Evolutionary conservation across 2,113 vertebrate genomes (phyloP), one percentile per base, ranked within the genome.

Genomic region (Nothobranchius kuhntae): DNA sequence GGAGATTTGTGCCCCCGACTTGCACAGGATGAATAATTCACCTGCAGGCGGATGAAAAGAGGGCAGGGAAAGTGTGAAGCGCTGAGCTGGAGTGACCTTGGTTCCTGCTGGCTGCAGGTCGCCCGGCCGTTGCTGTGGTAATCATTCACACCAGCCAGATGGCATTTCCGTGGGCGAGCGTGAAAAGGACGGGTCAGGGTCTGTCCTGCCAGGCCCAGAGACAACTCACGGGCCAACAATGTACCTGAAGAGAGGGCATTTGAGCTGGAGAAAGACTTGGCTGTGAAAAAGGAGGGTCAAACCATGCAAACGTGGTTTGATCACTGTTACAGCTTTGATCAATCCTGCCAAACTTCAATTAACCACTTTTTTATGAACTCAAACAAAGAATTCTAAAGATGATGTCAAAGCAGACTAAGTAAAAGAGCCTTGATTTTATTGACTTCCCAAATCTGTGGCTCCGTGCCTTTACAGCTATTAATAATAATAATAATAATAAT

Each of bases 141-240:
- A 94, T 94, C 89, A 93, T 92, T 93, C 91, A 94, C 91, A 91
- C 91, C 86, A 84, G 91, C 92, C 93, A 94, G 93, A 94, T 94
- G 93, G 93, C 89, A 86, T 92, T 92, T 93, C 90, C 68, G 82
- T 91, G 90, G 91, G 93, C 81, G 90, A 90, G 87, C 80, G 53
- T 89, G 84, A 89, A 91, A 92, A 92, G 91, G 92, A 93, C 91
- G 82, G 91, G 92, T 92, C 89, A 89, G 87, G 87, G 89, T 89
- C 87, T 89, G 84, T 90, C 82, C 89, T 81, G 89, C 90, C 87
- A 91, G 84, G 84, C 89, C 83, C 76, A 80, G 73, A 79, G 77
- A 85, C 87, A 75, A 86, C 81, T 86, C 80, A 40, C 71, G 44
- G 73, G 84, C 91, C 86, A 80, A 75, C 75, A 60, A 65, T 48